These are phyloP conservation scores for Threskiornis aethiopicus DNA, from an alignment of 2,797 vertebrate genomes.

Conservation along the genomic window DNA sequence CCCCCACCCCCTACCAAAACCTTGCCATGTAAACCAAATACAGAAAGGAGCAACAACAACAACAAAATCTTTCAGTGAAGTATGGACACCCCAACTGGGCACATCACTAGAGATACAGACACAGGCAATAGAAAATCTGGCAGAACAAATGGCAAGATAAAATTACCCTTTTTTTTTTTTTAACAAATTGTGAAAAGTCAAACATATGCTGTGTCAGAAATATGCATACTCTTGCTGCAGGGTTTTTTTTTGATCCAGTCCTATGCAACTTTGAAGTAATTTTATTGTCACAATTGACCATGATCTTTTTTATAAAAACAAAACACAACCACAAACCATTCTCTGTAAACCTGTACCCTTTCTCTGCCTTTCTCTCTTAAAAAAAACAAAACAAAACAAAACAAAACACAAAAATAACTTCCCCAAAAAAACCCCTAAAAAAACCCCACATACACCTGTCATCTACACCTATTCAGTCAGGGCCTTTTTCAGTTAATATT, in stretches of 20 bases:
- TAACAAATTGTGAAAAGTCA: not conserved
- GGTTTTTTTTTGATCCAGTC: not conserved
- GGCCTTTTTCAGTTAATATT: not conserved
- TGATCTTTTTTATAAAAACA: not conserved
- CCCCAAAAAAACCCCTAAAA: no score
- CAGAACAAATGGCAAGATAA: not conserved
- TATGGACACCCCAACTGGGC: not conserved
- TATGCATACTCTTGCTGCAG: not conserved
- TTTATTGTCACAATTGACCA: not conserved
- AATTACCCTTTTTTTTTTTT: not conserved
- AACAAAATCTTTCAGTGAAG: not conserved
- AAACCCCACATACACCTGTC: not conserved
- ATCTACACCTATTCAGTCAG: not conserved
- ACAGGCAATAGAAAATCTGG: not conserved
- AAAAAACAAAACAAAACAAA: not conserved
- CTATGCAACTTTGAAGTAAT: not conserved
- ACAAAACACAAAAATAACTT: not conserved
- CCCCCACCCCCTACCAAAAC: not conserved
- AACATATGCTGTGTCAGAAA: slow-evolving; percentile 26
- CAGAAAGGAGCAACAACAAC: not conserved
- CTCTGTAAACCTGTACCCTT: not conserved
- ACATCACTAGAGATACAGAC: not conserved
- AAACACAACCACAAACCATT: not conserved
- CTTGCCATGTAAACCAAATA: not conserved
- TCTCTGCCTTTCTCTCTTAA: not conserved